Percentiles rank a stretch among this genome's conserved stretches.
Conservation (phyloP, 2,113 vertebrate genomes). For the Salvator merianae region DNA sequence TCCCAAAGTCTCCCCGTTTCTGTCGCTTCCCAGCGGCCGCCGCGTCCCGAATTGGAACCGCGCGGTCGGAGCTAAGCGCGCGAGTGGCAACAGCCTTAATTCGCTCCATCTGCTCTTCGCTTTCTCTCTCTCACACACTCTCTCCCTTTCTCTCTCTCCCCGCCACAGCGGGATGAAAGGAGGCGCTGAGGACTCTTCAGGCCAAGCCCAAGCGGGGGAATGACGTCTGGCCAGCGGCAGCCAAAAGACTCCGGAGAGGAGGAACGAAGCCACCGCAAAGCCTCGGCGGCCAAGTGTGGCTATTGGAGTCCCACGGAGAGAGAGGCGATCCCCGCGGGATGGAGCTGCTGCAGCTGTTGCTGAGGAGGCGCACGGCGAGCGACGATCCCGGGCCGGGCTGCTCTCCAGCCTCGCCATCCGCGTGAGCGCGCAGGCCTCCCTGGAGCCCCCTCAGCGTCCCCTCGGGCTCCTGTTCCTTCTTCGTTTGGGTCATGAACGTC, state of each 20-base stretch:
- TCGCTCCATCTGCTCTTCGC: slow-evolving; percentile 20
- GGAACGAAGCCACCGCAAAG: slow-evolving; percentile 18
- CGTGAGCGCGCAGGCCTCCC: not conserved
- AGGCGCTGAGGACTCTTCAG: not conserved
- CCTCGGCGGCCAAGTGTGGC: slow-evolving; percentile 23
- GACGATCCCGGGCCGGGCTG: not conserved
- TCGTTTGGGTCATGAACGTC: not conserved
- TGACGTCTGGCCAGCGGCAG: slow-evolving; percentile 33
- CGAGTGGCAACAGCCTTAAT: slow-evolving; percentile 8
- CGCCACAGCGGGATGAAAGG: slow-evolving; percentile 28
- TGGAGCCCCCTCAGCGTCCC: not conserved
- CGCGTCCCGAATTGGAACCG: not conserved
- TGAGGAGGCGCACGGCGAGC: not conserved
- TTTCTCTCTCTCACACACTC: no score
- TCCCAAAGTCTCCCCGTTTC: not conserved
- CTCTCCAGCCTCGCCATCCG: no score
- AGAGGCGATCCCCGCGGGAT: not conserved
- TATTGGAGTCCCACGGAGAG: not conserved
- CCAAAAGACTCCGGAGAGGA: slow-evolving; percentile 23
- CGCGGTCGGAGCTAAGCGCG: slow-evolving; percentile 8
- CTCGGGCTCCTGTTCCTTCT: not conserved
- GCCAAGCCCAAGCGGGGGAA: slow-evolving; percentile 19
- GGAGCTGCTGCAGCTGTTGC: not conserved
- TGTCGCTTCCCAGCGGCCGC: not conserved
- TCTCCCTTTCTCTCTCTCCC: not conserved